These are phyloP conservation scores for Eupristina koningsbergeri DNA, from an alignment of 1,140 invertebrate genomes.

Conservation along the genomic window DNA sequence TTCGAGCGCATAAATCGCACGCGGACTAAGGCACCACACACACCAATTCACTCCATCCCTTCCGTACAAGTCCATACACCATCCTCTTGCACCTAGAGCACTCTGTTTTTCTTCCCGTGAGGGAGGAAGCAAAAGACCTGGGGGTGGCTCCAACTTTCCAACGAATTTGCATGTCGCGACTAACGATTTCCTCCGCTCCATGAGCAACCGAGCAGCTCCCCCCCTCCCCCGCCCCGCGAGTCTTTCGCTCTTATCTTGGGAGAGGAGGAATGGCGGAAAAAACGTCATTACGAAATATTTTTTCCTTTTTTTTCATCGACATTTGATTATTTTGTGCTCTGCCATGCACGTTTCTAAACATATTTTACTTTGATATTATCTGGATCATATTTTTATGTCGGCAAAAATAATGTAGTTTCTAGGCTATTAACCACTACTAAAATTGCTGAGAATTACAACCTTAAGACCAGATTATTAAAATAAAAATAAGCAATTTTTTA, in stretches of 20 bases:
- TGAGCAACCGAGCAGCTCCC: too few species aligned
- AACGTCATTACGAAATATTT: conserved; percentile 19
- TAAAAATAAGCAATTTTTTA: not conserved
- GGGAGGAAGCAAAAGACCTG: not conserved
- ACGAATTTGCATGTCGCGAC: conserved; percentile 63
- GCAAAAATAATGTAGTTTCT: not conserved
- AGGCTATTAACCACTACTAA: not conserved
- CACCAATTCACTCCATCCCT: not conserved
- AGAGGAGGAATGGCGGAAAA: not conserved
- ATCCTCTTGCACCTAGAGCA: conserved; percentile 44
- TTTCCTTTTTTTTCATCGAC: conserved; percentile 33
- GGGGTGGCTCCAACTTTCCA: conserved; percentile 53
- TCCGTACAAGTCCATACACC: conserved; percentile 17
- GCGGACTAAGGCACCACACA: conserved; percentile 53
- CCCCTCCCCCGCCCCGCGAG: conserved; percentile 55
- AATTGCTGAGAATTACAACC: not conserved
- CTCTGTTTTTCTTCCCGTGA: conserved; percentile 54
- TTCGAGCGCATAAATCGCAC: conserved; percentile 59
- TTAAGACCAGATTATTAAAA: not conserved
- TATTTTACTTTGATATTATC: not conserved
- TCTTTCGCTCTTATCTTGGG: conserved; percentile 55
- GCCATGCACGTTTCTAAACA: not conserved
- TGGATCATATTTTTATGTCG: not conserved
- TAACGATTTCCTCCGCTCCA: conserved; percentile 62
- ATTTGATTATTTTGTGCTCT: conserved; percentile 30